These are phyloP conservation scores for Carlito syrichta DNA, from an alignment of 2,113 vertebrate genomes.

Conservation along the genomic window DNA sequence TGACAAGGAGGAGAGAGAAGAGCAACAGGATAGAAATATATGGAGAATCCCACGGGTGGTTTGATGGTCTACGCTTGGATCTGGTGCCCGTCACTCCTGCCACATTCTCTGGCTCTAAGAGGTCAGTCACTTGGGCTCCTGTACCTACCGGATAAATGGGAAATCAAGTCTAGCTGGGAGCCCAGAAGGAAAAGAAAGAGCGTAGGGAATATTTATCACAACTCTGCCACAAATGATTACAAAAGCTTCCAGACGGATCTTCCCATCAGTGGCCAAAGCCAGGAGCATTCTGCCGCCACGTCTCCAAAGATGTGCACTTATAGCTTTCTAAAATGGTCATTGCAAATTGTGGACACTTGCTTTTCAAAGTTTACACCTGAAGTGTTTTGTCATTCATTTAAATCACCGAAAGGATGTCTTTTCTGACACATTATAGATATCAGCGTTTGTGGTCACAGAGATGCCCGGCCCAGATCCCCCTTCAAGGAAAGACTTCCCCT, in stretches of 20 bases:
- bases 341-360: neutral
- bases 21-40: neutral
- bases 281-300: too few relatives aligned
- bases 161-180: neutral
- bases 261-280: neutral
- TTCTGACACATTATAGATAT: neutral
- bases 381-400: neutral
- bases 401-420: neutral
- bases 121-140: neutral
- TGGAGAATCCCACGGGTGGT: neutral
- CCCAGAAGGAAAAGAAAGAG: neutral
- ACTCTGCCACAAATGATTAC: neutral
- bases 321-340: neutral
- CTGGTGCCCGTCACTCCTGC: neutral
- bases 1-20: neutral
- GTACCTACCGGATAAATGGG: neutral
- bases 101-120: neutral
- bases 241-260: neutral
- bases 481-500: neutral
- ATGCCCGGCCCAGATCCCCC: neutral
- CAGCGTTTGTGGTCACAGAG: neutral
- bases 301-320: neutral
- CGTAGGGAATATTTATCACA: neutral
- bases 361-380: neutral
- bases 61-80: neutral